phyloP scores from a whole-genome alignment of 2,797 vertebrate species.

The Enteromius trimaculatus region DNA sequence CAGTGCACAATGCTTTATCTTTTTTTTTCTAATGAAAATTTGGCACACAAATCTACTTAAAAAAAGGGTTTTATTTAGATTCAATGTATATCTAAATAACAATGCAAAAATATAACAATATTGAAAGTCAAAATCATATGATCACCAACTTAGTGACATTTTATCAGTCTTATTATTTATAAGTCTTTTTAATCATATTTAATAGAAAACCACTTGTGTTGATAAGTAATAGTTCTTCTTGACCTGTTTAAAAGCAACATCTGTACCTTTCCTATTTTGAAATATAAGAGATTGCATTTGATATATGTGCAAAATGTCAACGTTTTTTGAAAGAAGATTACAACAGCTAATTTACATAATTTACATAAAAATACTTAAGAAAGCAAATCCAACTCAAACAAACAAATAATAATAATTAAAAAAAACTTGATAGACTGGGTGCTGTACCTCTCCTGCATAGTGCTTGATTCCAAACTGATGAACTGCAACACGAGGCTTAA shows the following conservation, averaged over 20 bases:
- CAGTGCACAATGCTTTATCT: not conserved
- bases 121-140: no score
- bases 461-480: constrained; percentile 95
- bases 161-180: not conserved
- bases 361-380: not conserved
- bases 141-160: not conserved
- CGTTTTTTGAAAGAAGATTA: not conserved
- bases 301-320: not conserved
- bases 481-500: constrained; percentile 93
- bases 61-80: not conserved
- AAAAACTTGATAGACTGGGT: not conserved
- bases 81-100: not conserved
- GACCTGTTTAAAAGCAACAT: not conserved
- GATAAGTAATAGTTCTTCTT: no score
- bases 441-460: constrained; percentile 93
- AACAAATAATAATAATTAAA: not conserved
- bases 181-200: not conserved
- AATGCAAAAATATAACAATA: not conserved
- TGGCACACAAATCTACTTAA: not conserved
- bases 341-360: not conserved
- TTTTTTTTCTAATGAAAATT: not conserved
- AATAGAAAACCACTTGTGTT: not conserved
- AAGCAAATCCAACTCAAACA: not conserved
- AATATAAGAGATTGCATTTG: not conserved
- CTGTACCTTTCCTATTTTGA: not conserved